phyloP scores from a whole-genome alignment of 2,888 invertebrate genomes.

The Sycophila texana region DNA sequence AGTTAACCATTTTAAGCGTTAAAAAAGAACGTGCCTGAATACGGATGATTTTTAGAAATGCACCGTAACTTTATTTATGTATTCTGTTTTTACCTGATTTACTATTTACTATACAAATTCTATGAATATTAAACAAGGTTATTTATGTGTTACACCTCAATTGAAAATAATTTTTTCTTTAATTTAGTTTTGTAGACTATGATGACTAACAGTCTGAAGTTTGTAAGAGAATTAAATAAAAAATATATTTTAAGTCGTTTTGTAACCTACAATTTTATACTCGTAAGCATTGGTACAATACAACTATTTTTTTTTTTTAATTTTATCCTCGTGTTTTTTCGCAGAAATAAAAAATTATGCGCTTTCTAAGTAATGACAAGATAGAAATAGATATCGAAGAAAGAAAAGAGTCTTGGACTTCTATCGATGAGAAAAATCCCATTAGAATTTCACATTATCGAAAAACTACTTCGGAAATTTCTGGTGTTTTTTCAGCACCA shows the following conservation, averaged over 20 bases:
- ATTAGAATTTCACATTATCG: conserved; percentile 37
- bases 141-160: background rate
- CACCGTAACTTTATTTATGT: background rate
- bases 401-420: conserved; percentile 22
- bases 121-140: too few species aligned
- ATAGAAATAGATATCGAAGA: conserved; percentile 29
- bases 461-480: conserved; percentile 26
- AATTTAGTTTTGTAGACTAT: background rate
- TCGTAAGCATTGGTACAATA: background rate
- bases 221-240: background rate
- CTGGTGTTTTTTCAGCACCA: conserved; percentile 63
- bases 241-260: conserved; percentile 13
- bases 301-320: background rate
- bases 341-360: conserved; percentile 13
- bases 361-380: conserved; percentile 18
- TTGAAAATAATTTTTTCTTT: background rate
- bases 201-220: conserved; percentile 3
- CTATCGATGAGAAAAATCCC: conserved; percentile 22
- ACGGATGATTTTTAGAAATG: background rate
- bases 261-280: conserved; percentile 1
- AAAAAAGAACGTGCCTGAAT: background rate
- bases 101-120: too few species aligned
- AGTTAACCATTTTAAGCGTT: conserved; percentile 21
- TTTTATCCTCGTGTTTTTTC: background rate
- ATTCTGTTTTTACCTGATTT: too few species aligned